Percentiles rank a stretch among this genome's conserved stretches.
phyloP scores from a whole-genome alignment of 1,140 invertebrate species.

The Monochamus saltuarius region DNA sequence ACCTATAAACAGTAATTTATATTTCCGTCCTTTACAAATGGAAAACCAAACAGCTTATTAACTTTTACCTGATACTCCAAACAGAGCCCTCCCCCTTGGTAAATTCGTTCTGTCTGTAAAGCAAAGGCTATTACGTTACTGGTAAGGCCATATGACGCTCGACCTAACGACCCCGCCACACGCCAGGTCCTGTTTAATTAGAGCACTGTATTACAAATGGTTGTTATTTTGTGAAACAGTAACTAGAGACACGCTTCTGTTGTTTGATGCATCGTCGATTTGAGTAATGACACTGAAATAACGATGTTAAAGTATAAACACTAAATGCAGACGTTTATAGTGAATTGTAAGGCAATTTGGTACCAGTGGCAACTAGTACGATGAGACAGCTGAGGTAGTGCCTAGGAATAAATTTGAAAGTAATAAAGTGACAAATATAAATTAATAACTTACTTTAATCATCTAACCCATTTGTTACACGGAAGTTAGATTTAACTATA shows the following conservation, averaged over 20 bases:
- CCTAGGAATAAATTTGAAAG: too few relatives aligned
- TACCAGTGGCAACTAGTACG: too few relatives aligned
- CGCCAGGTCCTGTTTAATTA: neutral
- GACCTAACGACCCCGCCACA: neutral
- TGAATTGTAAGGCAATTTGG: too few relatives aligned
- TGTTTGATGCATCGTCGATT: conserved; percentile 2
- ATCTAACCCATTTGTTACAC: too few relatives aligned
- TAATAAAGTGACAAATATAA: too few relatives aligned
- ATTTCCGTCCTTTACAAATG: neutral
- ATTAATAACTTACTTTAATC: too few relatives aligned
- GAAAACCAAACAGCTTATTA: conserved; percentile 6
- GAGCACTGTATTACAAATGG: conserved; percentile 1
- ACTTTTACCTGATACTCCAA: neutral
- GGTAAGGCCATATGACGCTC: neutral
- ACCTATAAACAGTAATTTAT: neutral
- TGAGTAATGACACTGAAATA: neutral
- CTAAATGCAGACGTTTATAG: too few relatives aligned
- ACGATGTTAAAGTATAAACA: too few relatives aligned
- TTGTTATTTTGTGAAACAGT: neutral
- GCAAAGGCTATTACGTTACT: neutral
- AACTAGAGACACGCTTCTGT: conserved; percentile 2
- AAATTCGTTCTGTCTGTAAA: neutral
- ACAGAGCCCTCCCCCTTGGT: too few relatives aligned
- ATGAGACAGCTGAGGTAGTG: too few relatives aligned
- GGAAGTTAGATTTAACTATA: too few relatives aligned